Evolutionary conservation across 2,888 invertebrate genomes (phyloP), one percentile per base, ranked within the genome.

Genomic region (Pollenia griseotomentosa): DNA sequence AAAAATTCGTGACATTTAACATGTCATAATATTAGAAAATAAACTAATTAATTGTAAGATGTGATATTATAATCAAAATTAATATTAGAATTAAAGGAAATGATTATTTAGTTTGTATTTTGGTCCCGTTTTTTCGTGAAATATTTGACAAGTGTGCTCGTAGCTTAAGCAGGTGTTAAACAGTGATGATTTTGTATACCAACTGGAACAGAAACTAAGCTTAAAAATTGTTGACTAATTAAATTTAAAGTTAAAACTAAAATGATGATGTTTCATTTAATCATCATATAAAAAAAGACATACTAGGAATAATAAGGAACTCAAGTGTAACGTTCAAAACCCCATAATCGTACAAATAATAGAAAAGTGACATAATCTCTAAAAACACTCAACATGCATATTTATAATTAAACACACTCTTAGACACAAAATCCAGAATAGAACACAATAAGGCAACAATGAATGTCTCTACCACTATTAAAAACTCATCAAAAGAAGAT

Each of bases 401-500:
- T 70, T 59, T 48, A 61, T 53, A 53, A 42, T 63, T 80, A 53
- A 61, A 48, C 2, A 9, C 11, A n/a, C 14, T 14, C 44, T 44
- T 33, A 59, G 23, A 10, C 5, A 6, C 0, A n/a, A 16, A 74
- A 33, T 33, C 33, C 33, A 33, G n/a, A 42, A 46, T 23, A 33
- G 48, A 61, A 42, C 7, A 19, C 12, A 66, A 23, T 16, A 55
- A 42, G 42, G 2, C 55, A 19, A 40, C 55, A 53, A 57, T n/a
- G 1, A 46, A n/a, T n/a, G n/a, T 51, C 59, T 51, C 59, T 51
- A 23, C 19, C 14, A 61, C 65, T 19, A 79, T 84, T 84, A 84
- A 84, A 84, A 79, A 66, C 33, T 66, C 66, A 84, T 84, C 59
- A 84, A 73, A 73, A 66, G 48, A 51, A 83, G 23, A 57, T 46